Percentiles rank a stretch among this genome's conserved stretches.
phyloP scores from a whole-genome alignment of 35 echinoderm and acorn worm genomes.

The Ophioderma brevispina region DNA sequence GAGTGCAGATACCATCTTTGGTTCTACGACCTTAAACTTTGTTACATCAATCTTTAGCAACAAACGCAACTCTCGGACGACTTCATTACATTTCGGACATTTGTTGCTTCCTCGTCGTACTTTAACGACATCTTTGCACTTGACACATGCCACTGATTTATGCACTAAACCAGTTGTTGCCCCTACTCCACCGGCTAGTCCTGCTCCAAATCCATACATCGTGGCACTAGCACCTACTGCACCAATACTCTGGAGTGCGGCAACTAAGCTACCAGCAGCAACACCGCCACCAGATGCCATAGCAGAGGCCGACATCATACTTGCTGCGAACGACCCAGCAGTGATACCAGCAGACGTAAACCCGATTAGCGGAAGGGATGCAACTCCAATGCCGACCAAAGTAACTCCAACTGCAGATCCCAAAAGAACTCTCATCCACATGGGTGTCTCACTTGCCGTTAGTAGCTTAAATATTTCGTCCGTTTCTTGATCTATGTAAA shows the following conservation, averaged over 20 bases:
- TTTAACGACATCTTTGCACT: too few species aligned
- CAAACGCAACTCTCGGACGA: too few species aligned
- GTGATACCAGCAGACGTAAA: slow-evolving; percentile 1
- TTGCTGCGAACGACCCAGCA: not conserved
- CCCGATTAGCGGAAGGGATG: not conserved
- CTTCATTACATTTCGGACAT: too few species aligned
- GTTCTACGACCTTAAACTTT: too few species aligned
- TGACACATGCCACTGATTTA: too few species aligned
- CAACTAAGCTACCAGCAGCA: not conserved
- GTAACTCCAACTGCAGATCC: too few species aligned
- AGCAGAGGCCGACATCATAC: not conserved
- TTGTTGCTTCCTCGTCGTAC: too few species aligned
- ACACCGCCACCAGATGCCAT: not conserved
- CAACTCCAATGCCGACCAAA: not conserved
- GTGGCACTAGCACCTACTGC: not conserved
- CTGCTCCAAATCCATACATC: not conserved
- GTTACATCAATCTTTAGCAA: too few species aligned
- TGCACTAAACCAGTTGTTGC: too few species aligned
- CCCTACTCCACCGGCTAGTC: not conserved
- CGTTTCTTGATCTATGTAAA: too few species aligned
- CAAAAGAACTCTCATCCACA: not conserved
- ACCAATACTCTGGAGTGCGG: not conserved
- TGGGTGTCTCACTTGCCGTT: not conserved
- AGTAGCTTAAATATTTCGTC: too few species aligned
- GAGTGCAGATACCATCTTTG: too few species aligned